phyloP scores from a whole-genome alignment of 2,113 vertebrate genomes.

The Aldabrachelys gigantea region DNA sequence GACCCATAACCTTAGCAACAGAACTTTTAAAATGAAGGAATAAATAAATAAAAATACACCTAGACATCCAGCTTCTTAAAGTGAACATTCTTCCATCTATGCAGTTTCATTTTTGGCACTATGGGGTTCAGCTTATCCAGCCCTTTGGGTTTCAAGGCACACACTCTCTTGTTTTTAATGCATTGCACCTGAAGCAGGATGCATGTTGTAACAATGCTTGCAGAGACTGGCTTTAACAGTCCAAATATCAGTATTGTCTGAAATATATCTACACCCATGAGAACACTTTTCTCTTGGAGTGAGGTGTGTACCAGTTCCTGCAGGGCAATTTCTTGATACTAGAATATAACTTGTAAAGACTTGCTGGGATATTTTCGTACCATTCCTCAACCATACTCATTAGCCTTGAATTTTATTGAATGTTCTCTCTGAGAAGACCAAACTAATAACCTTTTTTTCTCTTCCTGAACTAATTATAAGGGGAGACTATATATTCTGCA shows the following conservation, averaged over 20 bases:
- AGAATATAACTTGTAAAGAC: constrained; percentile 44
- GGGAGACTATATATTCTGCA: not conserved
- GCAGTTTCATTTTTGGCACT: not conserved
- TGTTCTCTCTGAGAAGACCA: not conserved
- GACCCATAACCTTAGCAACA: not conserved
- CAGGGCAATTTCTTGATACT: constrained; percentile 49
- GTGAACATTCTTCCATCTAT: not conserved
- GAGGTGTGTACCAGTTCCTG: constrained; percentile 17
- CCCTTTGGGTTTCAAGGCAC: fast-evolving
- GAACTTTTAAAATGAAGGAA: not conserved
- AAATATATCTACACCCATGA: not conserved
- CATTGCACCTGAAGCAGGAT: not conserved
- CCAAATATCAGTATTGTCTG: not conserved
- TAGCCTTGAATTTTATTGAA: not conserved
- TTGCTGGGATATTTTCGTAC: constrained; percentile 30
- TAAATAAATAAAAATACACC: not conserved
- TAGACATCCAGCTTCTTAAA: not conserved
- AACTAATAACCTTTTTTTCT: not conserved
- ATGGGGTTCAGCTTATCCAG: not conserved
- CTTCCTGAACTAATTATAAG: not conserved
- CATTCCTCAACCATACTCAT: not conserved
- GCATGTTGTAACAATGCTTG: fast-evolving
- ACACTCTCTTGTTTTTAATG: not conserved
- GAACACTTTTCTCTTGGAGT: not conserved
- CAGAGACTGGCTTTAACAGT: not conserved